A percentile compares a stretch with the other conserved stretches of the same genome.
Conservation (phyloP, 2,888 invertebrate species). For the Agonopterix arenella region DNA sequence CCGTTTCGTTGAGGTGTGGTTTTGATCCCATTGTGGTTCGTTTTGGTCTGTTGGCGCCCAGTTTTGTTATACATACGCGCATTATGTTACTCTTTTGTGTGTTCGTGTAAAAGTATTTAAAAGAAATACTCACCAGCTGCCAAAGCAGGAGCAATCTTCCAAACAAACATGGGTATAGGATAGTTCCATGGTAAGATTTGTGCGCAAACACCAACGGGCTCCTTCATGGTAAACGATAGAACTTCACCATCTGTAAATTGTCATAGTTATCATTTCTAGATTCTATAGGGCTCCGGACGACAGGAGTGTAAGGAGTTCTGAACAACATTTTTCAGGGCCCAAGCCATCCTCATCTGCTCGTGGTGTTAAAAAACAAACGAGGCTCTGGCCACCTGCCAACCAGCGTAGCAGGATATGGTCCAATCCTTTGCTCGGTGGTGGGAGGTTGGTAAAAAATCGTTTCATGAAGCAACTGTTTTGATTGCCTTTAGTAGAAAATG, state of each 20-base stretch:
- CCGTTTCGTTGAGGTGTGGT: background rate
- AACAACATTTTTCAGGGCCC: too few relatives aligned
- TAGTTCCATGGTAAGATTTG: constrained; percentile 97
- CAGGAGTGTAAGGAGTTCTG: too few relatives aligned
- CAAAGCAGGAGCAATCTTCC: constrained; percentile 92
- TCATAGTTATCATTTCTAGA: too few relatives aligned
- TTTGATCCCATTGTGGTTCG: background rate
- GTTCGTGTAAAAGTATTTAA: too few relatives aligned
- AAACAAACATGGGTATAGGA: constrained; percentile 93
- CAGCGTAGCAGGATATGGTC: too few relatives aligned
- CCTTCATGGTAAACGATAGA: constrained; percentile 88
- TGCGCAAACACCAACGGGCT: constrained; percentile 91
- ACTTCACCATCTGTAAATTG: constrained; percentile 81
- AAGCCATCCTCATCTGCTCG: too few relatives aligned
- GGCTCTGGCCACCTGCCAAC: too few relatives aligned
- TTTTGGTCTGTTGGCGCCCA: background rate
- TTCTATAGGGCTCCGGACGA: too few relatives aligned
- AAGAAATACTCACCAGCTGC: constrained; percentile 70
- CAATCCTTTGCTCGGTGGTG: too few relatives aligned
- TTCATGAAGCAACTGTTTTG: too few relatives aligned
- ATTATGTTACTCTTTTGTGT: background rate
- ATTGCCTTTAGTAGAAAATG: too few relatives aligned
- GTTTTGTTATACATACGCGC: background rate
- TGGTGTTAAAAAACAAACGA: too few relatives aligned
- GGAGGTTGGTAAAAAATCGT: background rate